Percentiles rank a stretch among this genome's conserved stretches.
Conservation (phyloP, 2,888 invertebrate species). For the Drosophila vallismaia region DNA sequence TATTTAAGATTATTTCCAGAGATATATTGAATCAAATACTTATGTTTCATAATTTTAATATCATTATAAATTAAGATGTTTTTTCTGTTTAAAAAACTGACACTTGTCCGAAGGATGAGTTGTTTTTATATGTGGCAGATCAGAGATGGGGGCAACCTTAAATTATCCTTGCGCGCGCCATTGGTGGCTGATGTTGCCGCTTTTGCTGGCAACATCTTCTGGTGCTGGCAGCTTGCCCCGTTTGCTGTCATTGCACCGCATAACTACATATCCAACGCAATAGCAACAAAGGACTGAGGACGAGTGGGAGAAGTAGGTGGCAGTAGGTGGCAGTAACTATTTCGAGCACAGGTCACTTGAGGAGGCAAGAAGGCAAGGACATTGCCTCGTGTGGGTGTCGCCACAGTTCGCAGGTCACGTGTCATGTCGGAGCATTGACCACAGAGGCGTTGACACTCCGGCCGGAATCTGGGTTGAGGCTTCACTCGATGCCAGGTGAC, state of each 20-base stretch:
- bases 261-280: slow-evolving; percentile 6
- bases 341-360: slow-evolving; percentile 73
- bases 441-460: slow-evolving; percentile 37
- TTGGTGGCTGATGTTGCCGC: slow-evolving; percentile 50
- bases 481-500: slow-evolving; percentile 32
- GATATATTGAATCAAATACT: too few relatives aligned
- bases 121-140: background rate
- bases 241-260: slow-evolving; percentile 68
- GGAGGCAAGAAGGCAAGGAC: slow-evolving; percentile 71
- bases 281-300: slow-evolving; percentile 16
- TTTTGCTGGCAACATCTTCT: slow-evolving; percentile 44
- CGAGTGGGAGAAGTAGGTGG: slow-evolving; percentile 5
- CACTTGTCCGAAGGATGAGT: slow-evolving; percentile 2
- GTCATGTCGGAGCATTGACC: slow-evolving; percentile 61
- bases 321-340: slow-evolving; percentile 50
- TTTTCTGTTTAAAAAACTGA: background rate
- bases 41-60: too few relatives aligned
- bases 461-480: slow-evolving; percentile 40
- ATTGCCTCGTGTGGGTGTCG: slow-evolving; percentile 51
- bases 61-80: too few relatives aligned
- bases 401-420: slow-evolving; percentile 63
- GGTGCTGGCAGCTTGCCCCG: slow-evolving; percentile 47
- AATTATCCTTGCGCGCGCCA: slow-evolving; percentile 50
- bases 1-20: too few relatives aligned
- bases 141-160: slow-evolving; percentile 57